These are phyloP conservation scores for Sicus ferrugineus DNA, from an alignment of 2,888 invertebrate genomes.

Conservation along the genomic window DNA sequence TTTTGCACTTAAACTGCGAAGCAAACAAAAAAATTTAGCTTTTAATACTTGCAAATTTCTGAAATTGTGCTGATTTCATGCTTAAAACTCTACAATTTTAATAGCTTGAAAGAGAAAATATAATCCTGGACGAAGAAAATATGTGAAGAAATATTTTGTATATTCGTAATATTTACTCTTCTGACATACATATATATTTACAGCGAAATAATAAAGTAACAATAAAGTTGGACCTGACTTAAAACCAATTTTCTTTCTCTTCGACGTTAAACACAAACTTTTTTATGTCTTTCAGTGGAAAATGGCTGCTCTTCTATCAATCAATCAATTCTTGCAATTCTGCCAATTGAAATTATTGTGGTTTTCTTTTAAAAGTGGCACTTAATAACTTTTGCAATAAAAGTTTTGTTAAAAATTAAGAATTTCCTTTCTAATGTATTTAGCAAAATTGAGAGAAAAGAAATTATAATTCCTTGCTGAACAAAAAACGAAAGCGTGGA, in stretches of 20 bases:
- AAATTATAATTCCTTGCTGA: no score
- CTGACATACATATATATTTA: neutral
- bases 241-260: neutral
- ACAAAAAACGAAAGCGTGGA: conserved; percentile 20
- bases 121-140: neutral
- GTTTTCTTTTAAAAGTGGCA: neutral
- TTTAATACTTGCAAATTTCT: no score
- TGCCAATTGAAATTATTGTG: neutral
- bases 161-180: neutral
- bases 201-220: neutral
- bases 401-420: neutral
- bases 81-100: no score
- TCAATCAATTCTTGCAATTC: neutral
- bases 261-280: neutral
- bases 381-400: neutral
- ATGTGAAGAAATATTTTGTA: neutral
- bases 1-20: neutral
- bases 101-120: neutral
- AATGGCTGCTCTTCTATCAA: neutral
- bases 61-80: no score
- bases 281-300: neutral
- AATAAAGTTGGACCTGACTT: neutral
- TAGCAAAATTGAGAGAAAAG: neutral
- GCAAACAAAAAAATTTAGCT: neutral
- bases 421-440: no score